Conservation (phyloP, 2,888 invertebrate species). For the Physocephala rufipes region DNA sequence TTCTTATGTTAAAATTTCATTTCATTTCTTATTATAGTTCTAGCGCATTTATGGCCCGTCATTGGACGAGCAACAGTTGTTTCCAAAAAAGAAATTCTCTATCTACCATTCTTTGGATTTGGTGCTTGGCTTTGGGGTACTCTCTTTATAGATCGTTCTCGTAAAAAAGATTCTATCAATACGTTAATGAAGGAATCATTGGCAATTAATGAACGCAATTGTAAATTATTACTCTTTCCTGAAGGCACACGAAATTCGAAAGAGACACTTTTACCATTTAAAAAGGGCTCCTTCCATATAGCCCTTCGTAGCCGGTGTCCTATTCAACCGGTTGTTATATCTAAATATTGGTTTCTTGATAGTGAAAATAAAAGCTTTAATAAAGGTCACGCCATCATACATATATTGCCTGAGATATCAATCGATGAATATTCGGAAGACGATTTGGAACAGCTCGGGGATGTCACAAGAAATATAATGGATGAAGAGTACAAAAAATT, state of each 20-base stretch:
- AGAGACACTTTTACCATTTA: slow-evolving; percentile 84
- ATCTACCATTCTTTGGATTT: slow-evolving; percentile 83
- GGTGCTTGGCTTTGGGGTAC: slow-evolving; percentile 90
- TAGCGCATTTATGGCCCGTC: slow-evolving; percentile 84
- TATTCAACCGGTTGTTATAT: slow-evolving; percentile 89
- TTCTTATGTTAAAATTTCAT: too few relatives aligned
- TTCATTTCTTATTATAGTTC: slow-evolving; percentile 65
- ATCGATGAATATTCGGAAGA: slow-evolving; percentile 73
- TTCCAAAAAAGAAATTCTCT: slow-evolving; percentile 84
- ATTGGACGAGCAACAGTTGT: slow-evolving; percentile 83
- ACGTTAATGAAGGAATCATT: slow-evolving; percentile 78
- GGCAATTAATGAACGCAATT: slow-evolving; percentile 74
- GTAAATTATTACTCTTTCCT: slow-evolving; percentile 87
- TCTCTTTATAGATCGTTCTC: slow-evolving; percentile 84
- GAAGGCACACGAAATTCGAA: slow-evolving; percentile 90
- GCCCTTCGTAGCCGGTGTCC: slow-evolving; percentile 85
- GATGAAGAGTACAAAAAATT: slow-evolving; percentile 71
- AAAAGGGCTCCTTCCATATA: slow-evolving; percentile 96
- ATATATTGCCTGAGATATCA: slow-evolving; percentile 77
- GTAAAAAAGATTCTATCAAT: slow-evolving; percentile 75
- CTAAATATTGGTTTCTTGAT: slow-evolving; percentile 81
- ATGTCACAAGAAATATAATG: slow-evolving; percentile 75
- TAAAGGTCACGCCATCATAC: slow-evolving; percentile 76
- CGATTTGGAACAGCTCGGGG: slow-evolving; percentile 73
- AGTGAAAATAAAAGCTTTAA: slow-evolving; percentile 72